These are phyloP conservation scores for Helostoma temminkii DNA, from an alignment of 2,797 vertebrate species.

Conservation along the genomic window DNA sequence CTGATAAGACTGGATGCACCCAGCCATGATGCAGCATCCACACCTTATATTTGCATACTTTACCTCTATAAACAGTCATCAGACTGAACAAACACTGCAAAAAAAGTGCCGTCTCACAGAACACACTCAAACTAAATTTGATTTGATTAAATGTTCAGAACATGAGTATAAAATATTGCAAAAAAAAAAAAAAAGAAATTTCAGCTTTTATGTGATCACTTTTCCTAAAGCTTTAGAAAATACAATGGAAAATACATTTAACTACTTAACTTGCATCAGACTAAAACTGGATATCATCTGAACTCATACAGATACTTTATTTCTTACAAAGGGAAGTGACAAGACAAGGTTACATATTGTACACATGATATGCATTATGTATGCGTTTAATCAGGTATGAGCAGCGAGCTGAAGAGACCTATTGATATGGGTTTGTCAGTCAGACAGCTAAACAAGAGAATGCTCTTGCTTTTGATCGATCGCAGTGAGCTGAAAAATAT, in stretches of 20 bases:
- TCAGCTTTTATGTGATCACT: no score
- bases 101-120: conserved; percentile 1
- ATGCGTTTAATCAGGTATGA: conserved; percentile 21
- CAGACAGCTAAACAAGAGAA: conserved; percentile 24
- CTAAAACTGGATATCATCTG: no score
- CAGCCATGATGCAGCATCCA: conserved; percentile 6
- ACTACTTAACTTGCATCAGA: no score
- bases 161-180: no score
- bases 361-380: conserved; percentile 2
- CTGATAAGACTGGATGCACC: conserved; percentile 6
- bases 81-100: conserved; percentile 34
- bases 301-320: no score
- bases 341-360: background rate
- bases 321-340: background rate
- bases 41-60: conserved; percentile 28
- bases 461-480: conserved; percentile 34
- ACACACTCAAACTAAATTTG: background rate
- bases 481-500: conserved; percentile 17
- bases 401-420: conserved; percentile 8
- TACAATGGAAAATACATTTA: no score
- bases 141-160: conserved; percentile 1
- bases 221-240: no score
- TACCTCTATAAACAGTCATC: conserved; percentile 29
- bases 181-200: no score
- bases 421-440: conserved; percentile 33